Evolutionary conservation across 2,113 vertebrate species (phyloP).

Genomic region (Hypocryptadius cinnamomeus): DNA sequence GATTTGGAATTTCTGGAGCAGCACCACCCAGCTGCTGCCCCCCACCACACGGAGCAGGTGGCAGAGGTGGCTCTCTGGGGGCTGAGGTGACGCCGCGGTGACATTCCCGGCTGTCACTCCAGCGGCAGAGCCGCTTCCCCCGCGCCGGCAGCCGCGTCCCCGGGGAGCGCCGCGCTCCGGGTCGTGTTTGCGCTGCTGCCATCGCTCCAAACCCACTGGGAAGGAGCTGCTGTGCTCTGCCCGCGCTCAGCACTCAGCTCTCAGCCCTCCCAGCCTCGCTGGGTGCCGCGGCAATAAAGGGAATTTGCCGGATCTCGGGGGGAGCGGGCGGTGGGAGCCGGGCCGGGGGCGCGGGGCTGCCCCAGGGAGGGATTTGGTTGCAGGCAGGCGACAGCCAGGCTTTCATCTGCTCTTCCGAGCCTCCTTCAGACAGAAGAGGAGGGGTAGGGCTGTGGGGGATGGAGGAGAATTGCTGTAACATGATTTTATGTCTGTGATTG

Average conservation of each 20-base stretch:
- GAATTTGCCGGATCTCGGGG: background rate
- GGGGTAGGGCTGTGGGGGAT: constrained; percentile 24
- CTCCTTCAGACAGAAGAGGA: constrained; percentile 8
- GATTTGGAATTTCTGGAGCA: background rate
- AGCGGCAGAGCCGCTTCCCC: background rate
- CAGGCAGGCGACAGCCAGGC: constrained; percentile 56
- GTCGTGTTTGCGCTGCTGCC: background rate
- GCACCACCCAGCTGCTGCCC: background rate
- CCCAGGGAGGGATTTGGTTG: background rate
- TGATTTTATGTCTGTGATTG: constrained; percentile 42
- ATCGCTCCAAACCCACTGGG: background rate
- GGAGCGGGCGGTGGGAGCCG: background rate
- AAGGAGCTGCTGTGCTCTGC: too few relatives aligned
- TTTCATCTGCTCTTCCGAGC: constrained; percentile 53
- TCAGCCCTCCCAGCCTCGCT: background rate
- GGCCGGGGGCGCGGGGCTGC: background rate
- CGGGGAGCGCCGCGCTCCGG: background rate
- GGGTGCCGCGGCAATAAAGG: too few relatives aligned
- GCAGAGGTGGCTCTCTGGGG: background rate
- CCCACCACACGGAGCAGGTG: too few relatives aligned
- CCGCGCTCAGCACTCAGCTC: background rate
- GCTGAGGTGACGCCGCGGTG: accelerated
- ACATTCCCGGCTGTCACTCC: accelerated
- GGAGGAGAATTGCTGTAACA: constrained; percentile 19
- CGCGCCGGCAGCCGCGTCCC: background rate